Evolutionary conservation across 2,888 invertebrate genomes (phyloP).

Genomic region (Drosophila subsilvestris): DNA sequence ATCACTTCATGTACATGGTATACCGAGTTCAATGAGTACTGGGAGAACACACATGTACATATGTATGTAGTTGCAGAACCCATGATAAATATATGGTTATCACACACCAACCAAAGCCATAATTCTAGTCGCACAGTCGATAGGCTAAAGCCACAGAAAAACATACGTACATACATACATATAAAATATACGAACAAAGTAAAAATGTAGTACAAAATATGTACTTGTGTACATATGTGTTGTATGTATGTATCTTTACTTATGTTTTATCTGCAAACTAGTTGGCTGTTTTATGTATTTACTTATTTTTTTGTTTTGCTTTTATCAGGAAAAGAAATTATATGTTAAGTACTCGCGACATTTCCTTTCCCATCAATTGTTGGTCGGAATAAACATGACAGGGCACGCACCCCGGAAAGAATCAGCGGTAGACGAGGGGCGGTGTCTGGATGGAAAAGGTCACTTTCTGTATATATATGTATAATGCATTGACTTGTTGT

Average conservation of each 20-base stretch:
- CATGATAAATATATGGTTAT: background rate
- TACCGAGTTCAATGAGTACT: background rate
- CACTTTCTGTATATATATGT: too few relatives aligned
- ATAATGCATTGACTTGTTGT: background rate
- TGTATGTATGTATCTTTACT: background rate
- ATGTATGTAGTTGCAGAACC: background rate
- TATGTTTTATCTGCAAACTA: background rate
- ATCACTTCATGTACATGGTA: background rate
- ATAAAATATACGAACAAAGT: background rate
- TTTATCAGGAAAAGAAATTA: constrained; percentile 10
- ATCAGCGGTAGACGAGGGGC: too few relatives aligned
- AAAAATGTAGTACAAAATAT: background rate
- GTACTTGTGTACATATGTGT: too few relatives aligned
- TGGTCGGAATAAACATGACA: background rate
- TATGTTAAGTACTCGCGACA: background rate
- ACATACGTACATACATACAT: background rate
- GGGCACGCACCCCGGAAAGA: background rate
- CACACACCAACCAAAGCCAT: background rate
- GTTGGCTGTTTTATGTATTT: background rate
- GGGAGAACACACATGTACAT: background rate
- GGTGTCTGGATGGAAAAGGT: too few relatives aligned
- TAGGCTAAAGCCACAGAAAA: background rate
- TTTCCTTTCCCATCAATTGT: background rate
- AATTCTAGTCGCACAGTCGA: background rate
- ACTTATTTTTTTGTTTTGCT: constrained; percentile 1